Evolutionary conservation across 2,888 invertebrate genomes (phyloP).

Genomic region (Torymus texanus): DNA sequence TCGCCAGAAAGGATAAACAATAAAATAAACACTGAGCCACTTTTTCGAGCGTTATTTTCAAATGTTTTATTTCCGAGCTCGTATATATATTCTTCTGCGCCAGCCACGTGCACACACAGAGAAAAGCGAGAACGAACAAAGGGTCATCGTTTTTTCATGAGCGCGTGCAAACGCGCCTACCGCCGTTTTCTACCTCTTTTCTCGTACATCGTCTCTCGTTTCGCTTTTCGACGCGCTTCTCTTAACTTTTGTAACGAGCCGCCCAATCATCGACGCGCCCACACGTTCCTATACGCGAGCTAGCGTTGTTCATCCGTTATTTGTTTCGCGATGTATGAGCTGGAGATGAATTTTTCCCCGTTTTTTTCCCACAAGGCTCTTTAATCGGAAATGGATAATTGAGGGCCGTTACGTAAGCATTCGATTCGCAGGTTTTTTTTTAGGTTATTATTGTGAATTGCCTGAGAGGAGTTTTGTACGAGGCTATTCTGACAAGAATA

Average conservation of each 20-base stretch:
- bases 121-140: not conserved
- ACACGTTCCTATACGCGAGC: not conserved
- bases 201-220: not conserved
- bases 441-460: too few relatives aligned
- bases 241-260: constrained; percentile 49
- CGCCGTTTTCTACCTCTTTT: not conserved
- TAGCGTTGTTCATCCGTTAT: constrained; percentile 3
- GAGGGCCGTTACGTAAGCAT: too few relatives aligned
- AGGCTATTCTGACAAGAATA: too few relatives aligned
- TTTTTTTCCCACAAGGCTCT: too few relatives aligned
- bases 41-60: too few relatives aligned
- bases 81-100: not conserved
- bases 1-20: too few relatives aligned
- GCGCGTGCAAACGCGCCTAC: not conserved
- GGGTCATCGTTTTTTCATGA: constrained; percentile 37
- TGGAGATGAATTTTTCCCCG: not conserved
- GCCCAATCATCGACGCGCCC: constrained; percentile 32
- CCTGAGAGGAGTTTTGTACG: too few relatives aligned
- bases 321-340: not conserved
- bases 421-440: too few relatives aligned
- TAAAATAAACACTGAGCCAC: too few relatives aligned
- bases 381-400: too few relatives aligned
- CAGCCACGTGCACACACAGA: not conserved
- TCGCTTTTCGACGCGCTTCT: not conserved
- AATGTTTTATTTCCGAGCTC: not conserved